These are phyloP conservation scores for Virgularia gustaviana DNA, from an alignment of 92 coral and sea anemone species.

Conservation along the genomic window DNA sequence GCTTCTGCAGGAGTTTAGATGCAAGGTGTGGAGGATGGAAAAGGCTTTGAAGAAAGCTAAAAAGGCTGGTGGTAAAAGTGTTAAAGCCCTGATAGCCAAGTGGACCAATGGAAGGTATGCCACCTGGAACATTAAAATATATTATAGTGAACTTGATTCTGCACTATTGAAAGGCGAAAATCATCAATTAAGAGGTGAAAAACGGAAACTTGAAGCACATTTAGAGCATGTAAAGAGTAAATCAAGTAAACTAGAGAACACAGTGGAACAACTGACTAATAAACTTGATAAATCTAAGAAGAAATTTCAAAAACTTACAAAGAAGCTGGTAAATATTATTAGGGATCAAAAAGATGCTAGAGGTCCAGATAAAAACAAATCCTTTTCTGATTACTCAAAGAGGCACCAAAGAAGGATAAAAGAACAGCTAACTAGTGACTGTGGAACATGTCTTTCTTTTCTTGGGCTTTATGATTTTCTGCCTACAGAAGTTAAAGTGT, in stretches of 20 bases:
- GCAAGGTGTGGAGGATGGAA: neutral
- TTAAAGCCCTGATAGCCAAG: neutral
- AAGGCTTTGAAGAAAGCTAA: neutral
- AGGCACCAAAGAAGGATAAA: slow-evolving; percentile 1
- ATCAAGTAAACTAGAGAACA: slow-evolving; percentile 17
- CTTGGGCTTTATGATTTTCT: neutral
- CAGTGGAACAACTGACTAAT: neutral
- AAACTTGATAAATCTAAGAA: neutral
- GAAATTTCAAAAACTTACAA: slow-evolving; percentile 8
- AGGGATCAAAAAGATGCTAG: slow-evolving; percentile 11
- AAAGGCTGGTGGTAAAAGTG: neutral
- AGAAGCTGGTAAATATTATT: neutral
- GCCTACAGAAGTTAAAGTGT: slow-evolving; percentile 27
- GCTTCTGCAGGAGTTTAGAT: neutral
- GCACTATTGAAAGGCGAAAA: neutral
- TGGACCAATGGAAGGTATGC: slow-evolving; percentile 9
- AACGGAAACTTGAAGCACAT: slow-evolving; percentile 1
- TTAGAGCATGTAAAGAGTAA: slow-evolving; percentile 1
- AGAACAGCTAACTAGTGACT: neutral
- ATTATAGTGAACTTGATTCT: neutral
- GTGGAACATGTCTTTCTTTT: neutral
- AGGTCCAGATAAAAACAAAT: slow-evolving; percentile 25
- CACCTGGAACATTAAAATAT: neutral
- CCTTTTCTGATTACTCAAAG: neutral
- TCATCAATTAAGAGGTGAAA: neutral